Evolutionary conservation across 2,113 vertebrate genomes (phyloP).

Genomic region (Prunella himalayana): DNA sequence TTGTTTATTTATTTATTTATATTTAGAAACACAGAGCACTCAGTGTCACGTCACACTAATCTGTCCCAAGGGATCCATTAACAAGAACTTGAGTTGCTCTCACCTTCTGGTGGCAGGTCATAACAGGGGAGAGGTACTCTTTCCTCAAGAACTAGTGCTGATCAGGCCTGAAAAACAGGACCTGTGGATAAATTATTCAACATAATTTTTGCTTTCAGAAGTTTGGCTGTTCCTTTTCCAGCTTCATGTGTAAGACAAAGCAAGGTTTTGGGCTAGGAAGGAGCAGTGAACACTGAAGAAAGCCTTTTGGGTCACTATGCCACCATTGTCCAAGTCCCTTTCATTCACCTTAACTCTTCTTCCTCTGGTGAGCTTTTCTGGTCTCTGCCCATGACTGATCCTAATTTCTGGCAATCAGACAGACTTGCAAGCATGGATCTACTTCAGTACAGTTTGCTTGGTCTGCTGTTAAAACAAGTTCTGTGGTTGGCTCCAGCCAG

Average conservation of each 20-base stretch:
- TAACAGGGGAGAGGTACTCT: not conserved
- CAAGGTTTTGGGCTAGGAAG: accelerated
- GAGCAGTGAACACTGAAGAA: not conserved
- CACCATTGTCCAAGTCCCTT: not conserved
- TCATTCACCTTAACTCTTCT: not conserved
- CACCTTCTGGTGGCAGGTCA: accelerated
- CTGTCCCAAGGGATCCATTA: not conserved
- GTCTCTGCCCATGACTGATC: too few species aligned
- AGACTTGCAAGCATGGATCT: not conserved
- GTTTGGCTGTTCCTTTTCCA: not conserved
- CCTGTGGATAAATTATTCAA: not conserved
- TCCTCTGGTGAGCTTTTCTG: not conserved
- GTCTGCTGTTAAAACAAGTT: not conserved
- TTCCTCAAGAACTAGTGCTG: not conserved
- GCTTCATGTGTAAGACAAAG: not conserved
- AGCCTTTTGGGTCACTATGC: not conserved
- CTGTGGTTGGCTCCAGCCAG: not conserved
- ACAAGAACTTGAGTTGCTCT: not conserved
- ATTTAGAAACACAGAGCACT: not conserved
- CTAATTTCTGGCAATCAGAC: accelerated
- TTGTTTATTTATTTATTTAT: too few species aligned
- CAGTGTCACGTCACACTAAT: not conserved
- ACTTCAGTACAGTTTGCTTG: not conserved
- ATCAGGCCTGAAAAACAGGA: not conserved
- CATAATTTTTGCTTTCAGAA: not conserved